These are phyloP conservation scores for Smutsia gigantea DNA, from an alignment of 2,797 vertebrate species.

Conservation along the genomic window DNA sequence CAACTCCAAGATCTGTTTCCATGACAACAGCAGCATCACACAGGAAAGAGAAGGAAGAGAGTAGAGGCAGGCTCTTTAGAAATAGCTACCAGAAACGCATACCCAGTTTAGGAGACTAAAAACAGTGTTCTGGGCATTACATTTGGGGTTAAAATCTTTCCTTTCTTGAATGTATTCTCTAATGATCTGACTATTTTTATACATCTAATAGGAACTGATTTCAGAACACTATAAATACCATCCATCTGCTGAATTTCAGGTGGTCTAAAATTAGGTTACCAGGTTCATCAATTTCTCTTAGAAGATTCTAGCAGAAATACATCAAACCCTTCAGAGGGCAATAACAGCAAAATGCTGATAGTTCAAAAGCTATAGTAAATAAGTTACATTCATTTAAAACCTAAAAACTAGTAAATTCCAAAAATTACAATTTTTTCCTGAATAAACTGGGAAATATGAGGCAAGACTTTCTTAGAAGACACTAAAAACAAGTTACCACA, in stretches of 20 bases:
- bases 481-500: background rate
- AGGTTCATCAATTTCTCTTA: slow-evolving; percentile 75
- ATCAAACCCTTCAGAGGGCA: background rate
- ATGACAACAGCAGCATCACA: slow-evolving; percentile 86
- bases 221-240: slow-evolving; percentile 66
- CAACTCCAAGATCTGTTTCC: slow-evolving; percentile 83
- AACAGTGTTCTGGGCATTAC: slow-evolving; percentile 46
- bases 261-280: slow-evolving; percentile 72
- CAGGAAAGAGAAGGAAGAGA: slow-evolving; percentile 80
- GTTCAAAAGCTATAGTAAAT: background rate
- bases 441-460: slow-evolving; percentile 16
- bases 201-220: slow-evolving; percentile 64
- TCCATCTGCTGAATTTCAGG: slow-evolving; percentile 61
- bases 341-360: background rate
- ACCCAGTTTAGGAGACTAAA: slow-evolving; percentile 67
- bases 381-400: background rate
- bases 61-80: slow-evolving; percentile 80
- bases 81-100: slow-evolving; percentile 68
- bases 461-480: background rate
- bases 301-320: slow-evolving; percentile 43
- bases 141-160: slow-evolving; percentile 51
- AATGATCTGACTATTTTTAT: slow-evolving; percentile 67
- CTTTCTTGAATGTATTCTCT: slow-evolving; percentile 63
- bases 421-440: background rate
- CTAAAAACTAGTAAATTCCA: background rate